Base-by-base conservation (phyloP, 2,888 invertebrate genomes). In the Drosophila stalkeri region DNA sequence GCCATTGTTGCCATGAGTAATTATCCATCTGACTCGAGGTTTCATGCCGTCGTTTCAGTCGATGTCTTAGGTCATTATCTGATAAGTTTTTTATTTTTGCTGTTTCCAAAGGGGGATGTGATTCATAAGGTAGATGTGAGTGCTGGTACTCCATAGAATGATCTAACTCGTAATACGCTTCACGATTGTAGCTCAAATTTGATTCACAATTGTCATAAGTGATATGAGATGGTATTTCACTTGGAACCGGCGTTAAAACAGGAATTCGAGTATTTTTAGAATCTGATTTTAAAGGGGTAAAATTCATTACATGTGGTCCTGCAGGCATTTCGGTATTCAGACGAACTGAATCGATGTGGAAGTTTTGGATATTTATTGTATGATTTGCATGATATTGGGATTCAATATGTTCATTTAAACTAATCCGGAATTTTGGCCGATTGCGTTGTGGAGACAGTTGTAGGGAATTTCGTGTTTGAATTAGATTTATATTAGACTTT, bases 11-110 rank as follows among this genome's bases (percentile, higher is more conserved):
- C 60, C 20, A 49, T 2, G 46, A 9, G 54, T 52, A 54, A 27
- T 9, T 6, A 9, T 12, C 16, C 23, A 18, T 16, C 33, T 27
- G 33, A 54, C 33, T 46, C 35, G 12, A n/a, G 4, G 33, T 35
- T 16, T 31, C 12, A 16, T 16, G 4, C 3, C 56, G 55, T 0
- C 31, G 37, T 14, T 33, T 44, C 27, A 65, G 18, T 12, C 57
- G 37, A 68, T 39, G 33, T 11, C 65, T 51, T 39, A 65, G 16
- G 12, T 68, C 57, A 23, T 33, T 20, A 5, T 1, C 43, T 18
- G 52, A 2, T 14, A 62, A 9, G 12, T 12, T 0, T 43, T 12
- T 43, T 1, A 12, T 7, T 12, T 6, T 41, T 4, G 11, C 0
- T 11, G 8, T 27, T 33, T 4, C 16, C 20, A 51, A 41, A 12